A percentile compares a stretch with the other conserved stretches of the same genome.
phyloP scores from a whole-genome alignment of 1,140 invertebrate species.

The Coptotermes formosanus region DNA sequence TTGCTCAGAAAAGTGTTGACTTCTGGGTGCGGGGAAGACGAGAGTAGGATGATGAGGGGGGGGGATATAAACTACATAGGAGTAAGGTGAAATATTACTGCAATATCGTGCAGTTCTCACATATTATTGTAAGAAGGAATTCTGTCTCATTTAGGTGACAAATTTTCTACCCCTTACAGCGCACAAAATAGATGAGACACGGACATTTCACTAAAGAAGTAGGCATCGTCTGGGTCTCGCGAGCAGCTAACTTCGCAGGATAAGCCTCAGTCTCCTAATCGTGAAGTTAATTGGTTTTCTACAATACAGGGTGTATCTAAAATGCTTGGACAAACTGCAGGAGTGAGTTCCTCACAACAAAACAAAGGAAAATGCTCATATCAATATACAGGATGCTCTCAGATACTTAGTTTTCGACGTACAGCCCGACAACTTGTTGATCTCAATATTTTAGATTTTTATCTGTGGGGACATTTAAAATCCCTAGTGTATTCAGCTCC shows the following conservation, averaged over 20 bases:
- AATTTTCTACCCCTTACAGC: neutral
- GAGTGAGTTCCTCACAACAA: no score
- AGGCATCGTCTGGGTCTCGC: neutral
- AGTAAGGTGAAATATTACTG: neutral
- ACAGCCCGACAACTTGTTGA: no score
- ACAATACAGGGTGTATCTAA: no score
- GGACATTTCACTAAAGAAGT: neutral
- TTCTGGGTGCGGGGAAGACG: no score
- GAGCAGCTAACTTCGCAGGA: neutral
- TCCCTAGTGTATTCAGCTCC: no score
- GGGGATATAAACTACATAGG: neutral
- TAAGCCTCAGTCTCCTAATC: neutral
- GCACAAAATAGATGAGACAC: neutral
- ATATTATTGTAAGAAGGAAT: constrained; percentile 6
- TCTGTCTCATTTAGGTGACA: neutral
- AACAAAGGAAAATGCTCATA: no score
- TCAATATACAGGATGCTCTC: no score
- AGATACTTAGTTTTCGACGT: no score
- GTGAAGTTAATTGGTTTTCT: neutral
- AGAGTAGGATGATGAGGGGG: neutral
- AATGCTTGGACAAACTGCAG: no score
- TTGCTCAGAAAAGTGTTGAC: neutral
- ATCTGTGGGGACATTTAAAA: no score
- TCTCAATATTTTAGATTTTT: no score
- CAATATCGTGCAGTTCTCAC: neutral